Evolutionary conservation across 2,113 vertebrate genomes (phyloP), one percentile per base, ranked within the genome.

Genomic region (Gopherus flavomarginatus): DNA sequence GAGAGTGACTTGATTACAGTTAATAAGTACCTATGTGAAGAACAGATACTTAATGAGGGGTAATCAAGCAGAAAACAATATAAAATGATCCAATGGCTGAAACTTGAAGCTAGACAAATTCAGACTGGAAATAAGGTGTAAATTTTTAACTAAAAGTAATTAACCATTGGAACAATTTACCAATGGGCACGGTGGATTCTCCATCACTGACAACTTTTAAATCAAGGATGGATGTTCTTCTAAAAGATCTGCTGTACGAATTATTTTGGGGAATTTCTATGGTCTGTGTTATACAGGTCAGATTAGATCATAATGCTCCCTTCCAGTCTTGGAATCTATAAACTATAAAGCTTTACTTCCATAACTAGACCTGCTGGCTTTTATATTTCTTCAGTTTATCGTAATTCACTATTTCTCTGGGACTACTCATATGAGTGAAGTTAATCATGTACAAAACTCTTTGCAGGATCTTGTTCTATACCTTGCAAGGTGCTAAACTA

Each of bases 351-450:
- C 93, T 17, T 72, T 90, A 65, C 38, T 91, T 72, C 62, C 0
- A 1, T 69, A 81, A 93, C 57, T 6, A 89, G 78, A 8, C 54
- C 78, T 3, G 59, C 35, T 90, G 81, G 91, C 95, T 95, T 86
- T 47, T 86, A 75, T 69, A 53, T 42, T 93, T 94, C 54, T 65
- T 90, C 96, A 97, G 26, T 35, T 54, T 89, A 81, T 90, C 16
- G 87, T 92, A 96, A 94, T 93, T 79, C 24, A 56, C n/a, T 93
- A 92, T 81, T 78, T 21, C 86, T 75, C 59, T 59, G 49, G 85
- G 87, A 96, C 90, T 81, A 94, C 26, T 78, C 81, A 84, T 90
- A 91, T 47, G 80, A 91, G 59, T 94, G 19, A 91, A 96, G 83
- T 78, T 89, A 42, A 80, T 38, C 90, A 19, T 56, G 59, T 80